Conservation (phyloP, 2,113 vertebrate genomes). For the Prochilodus magdalenae region DNA sequence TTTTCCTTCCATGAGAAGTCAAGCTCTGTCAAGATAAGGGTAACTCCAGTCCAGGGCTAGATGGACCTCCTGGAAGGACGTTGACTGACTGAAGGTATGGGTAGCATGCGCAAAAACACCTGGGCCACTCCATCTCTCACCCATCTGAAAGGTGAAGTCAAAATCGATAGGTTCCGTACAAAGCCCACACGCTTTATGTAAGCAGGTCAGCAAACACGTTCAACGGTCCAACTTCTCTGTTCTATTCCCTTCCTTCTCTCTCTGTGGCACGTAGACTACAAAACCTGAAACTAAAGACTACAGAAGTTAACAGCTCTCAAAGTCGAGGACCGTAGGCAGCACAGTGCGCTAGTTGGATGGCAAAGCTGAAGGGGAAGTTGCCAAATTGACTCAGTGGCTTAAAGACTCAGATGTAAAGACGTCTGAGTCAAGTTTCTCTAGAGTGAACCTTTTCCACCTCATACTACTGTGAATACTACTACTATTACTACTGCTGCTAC, state of each 20-base stretch:
- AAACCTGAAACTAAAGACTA: background rate
- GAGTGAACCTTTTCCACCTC: too few species aligned
- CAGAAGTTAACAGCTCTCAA: background rate
- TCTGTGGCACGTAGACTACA: background rate
- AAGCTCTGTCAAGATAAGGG: conserved; percentile 28
- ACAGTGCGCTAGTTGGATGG: background rate
- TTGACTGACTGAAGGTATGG: conserved; percentile 46
- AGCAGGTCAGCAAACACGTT: conserved; percentile 11
- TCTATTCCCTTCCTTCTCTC: background rate
- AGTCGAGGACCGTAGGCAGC: background rate
- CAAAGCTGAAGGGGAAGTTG: background rate
- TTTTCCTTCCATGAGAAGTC: background rate
- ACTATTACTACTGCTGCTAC: too few species aligned
- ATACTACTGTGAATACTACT: too few species aligned
- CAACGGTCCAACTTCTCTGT: conserved; percentile 5
- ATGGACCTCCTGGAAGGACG: conserved; percentile 60
- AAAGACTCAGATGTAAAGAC: too few species aligned
- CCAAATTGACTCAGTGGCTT: too few species aligned
- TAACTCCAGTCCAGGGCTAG: background rate
- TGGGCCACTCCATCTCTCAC: conserved; percentile 54
- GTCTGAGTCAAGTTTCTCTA: too few species aligned
- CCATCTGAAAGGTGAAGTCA: conserved; percentile 64
- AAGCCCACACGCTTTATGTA: conserved; percentile 40
- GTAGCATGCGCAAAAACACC: conserved; percentile 49
- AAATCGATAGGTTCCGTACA: conserved; percentile 66